These are phyloP conservation scores for Tetramorium bicarinatum DNA, from an alignment of 2,888 invertebrate genomes.

Conservation along the genomic window DNA sequence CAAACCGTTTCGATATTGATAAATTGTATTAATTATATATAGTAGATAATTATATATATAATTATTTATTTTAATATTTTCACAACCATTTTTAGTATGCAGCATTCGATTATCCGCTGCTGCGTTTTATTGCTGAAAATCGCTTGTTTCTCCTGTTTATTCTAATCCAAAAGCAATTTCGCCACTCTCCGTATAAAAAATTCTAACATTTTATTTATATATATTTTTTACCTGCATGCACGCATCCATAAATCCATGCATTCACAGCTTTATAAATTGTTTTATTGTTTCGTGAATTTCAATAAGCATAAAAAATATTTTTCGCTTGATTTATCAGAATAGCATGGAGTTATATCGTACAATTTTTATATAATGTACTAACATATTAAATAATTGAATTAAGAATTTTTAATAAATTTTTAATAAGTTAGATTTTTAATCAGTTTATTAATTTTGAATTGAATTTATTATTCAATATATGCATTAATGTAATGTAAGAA, in stretches of 20 bases:
- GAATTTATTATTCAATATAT: not conserved
- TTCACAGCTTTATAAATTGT: not conserved
- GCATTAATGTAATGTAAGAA: not conserved
- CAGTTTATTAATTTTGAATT: not conserved
- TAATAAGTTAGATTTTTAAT: not conserved
- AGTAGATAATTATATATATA: constrained; percentile 12
- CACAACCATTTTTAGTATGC: constrained; percentile 27
- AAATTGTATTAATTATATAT: constrained; percentile 29
- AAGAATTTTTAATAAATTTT: not conserved
- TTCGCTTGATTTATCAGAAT: not conserved
- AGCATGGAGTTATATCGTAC: not conserved
- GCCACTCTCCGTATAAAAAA: not conserved
- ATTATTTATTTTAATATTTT: constrained; percentile 29
- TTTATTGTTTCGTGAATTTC: not conserved
- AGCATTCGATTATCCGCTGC: not conserved
- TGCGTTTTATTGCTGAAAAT: not conserved
- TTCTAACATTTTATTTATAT: not conserved
- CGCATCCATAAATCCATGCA: not conserved
- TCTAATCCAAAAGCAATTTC: not conserved
- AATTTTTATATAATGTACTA: not conserved
- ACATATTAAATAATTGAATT: not conserved
- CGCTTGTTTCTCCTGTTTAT: not conserved
- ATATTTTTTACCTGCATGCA: not conserved
- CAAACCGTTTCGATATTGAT: constrained; percentile 10
- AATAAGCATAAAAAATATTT: not conserved